Percentiles rank a stretch among this genome's conserved stretches.
Conservation (phyloP, 2,113 vertebrate genomes). For the Grammatotria lemairii region DNA sequence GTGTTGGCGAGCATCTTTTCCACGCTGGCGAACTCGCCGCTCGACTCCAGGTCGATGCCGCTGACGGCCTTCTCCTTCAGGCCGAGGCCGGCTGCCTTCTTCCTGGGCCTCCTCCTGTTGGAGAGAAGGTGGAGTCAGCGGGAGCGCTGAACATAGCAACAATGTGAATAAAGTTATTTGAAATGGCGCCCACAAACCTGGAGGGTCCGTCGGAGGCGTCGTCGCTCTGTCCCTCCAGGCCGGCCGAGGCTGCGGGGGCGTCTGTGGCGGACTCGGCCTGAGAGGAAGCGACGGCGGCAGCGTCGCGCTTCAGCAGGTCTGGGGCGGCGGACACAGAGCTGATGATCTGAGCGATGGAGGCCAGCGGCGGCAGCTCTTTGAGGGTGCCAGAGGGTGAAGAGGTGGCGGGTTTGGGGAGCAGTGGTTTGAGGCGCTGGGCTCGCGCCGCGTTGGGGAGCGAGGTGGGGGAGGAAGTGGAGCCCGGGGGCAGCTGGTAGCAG, state of each 20-base stretch:
- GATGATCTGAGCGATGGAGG: slow-evolving; percentile 98
- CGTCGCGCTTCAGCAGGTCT: slow-evolving; percentile 80
- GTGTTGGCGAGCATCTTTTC: slow-evolving; percentile 97
- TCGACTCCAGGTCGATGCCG: slow-evolving; percentile 86
- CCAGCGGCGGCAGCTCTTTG: slow-evolving; percentile 87
- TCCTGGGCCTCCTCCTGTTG: slow-evolving; percentile 40
- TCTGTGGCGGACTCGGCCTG: background rate
- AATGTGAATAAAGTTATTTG: background rate
- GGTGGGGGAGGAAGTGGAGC: slow-evolving; percentile 60
- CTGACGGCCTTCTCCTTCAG: slow-evolving; percentile 28
- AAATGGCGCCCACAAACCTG: slow-evolving; percentile 33
- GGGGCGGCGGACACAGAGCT: slow-evolving; percentile 89
- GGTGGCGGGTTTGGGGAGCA: slow-evolving; percentile 87
- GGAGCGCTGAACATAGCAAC: background rate
- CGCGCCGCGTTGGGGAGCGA: slow-evolving; percentile 58
- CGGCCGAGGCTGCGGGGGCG: background rate
- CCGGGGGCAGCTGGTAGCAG: slow-evolving; percentile 77
- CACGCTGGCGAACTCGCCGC: slow-evolving; percentile 95
- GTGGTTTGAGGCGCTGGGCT: slow-evolving; percentile 82
- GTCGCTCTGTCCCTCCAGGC: background rate
- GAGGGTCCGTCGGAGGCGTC: background rate
- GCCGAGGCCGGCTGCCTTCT: background rate
- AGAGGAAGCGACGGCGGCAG: background rate
- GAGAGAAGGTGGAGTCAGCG: background rate
- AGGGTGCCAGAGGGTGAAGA: slow-evolving; percentile 42